These are phyloP conservation scores for Aplysina aerophoba DNA, from an alignment of 37 sponge, comb jelly and placozoan genomes.

Conservation along the genomic window DNA sequence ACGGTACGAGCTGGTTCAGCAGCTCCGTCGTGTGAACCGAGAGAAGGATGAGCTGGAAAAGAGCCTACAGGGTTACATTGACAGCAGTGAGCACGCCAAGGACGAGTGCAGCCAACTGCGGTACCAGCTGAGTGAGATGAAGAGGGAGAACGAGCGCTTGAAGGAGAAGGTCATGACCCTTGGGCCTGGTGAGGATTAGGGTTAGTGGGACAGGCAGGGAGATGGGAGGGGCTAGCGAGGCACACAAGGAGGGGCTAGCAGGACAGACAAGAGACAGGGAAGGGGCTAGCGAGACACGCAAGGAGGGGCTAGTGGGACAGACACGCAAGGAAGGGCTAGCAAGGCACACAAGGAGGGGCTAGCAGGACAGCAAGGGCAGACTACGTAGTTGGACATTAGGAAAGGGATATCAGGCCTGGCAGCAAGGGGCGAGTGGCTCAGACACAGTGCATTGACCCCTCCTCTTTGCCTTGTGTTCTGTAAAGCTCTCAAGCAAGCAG, in stretches of 20 bases:
- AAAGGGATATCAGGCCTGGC: background rate
- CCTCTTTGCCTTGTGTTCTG: background rate
- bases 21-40: conserved; percentile 9
- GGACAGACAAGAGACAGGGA: background rate
- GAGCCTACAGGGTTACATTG: conserved; percentile 13
- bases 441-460: background rate
- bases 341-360: background rate
- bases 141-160: conserved; percentile 20
- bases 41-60: conserved; percentile 27
- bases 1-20: conserved; percentile 10
- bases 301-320: background rate
- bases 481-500: background rate
- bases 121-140: conserved; percentile 20
- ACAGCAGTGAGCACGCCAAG: conserved; percentile 6
- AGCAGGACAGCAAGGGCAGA: background rate
- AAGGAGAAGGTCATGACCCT: conserved; percentile 27
- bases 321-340: background rate
- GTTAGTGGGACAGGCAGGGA: background rate
- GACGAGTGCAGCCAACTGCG: conserved; percentile 41
- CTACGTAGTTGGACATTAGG: background rate
- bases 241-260: background rate
- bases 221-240: background rate
- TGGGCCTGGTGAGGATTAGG: background rate
- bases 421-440: background rate
- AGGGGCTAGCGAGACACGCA: background rate